Base-by-base conservation (phyloP, 2,797 vertebrate species). In the Protosalanx chinensis region DNA sequence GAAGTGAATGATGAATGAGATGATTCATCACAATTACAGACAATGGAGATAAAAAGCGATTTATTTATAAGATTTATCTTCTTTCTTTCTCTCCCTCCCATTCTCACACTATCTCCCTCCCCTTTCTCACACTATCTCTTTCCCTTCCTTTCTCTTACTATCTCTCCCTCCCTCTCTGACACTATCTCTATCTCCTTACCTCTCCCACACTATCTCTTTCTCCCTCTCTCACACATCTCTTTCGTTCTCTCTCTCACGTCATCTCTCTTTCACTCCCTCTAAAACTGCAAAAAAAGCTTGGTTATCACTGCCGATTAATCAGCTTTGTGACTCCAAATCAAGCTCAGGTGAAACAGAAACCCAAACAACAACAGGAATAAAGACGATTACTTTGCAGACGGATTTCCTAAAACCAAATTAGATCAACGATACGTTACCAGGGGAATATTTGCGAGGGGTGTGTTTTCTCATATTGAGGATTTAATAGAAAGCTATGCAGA, bases 161-260 rank as follows among this genome's bases (percentile, higher is more conserved):
- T 51, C 49, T 51, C 15, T 15, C 71, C 46, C 23, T 66, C 51
- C 56, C n/a, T 49, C 33, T 57, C 53, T 63, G 4, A 35, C 79
- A 78, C 51, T 70, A 70, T 63, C 68, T 66, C 64, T 27, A 27
- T 62, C 68, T 68, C 74, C 37, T 3, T 56, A 32, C 57, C 68
- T 60, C 46, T 16, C 30, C 33, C 63, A 61, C 71, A 60, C 71
- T 78, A 78, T 75, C 70, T 70, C 32, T 63, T 16, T n/a, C 30
- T 63, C 15, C 33, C 12, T 63, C 13, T 35, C 16, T 35, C 12
- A 18, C 16, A 18, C 64, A 81, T 84, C 80, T 86, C 77, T 79
- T 81, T 77, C 72, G 74, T 77, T 87, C 85, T 78, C 82, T 86
- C 73, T 80, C 79, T 81, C 77, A 78, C 71, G 61, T 72, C 75